Percentiles rank a stretch among this genome's conserved stretches.
These are phyloP conservation scores for Orthonyx spaldingii DNA, from an alignment of 2,113 vertebrate genomes.

Conservation along the genomic window DNA sequence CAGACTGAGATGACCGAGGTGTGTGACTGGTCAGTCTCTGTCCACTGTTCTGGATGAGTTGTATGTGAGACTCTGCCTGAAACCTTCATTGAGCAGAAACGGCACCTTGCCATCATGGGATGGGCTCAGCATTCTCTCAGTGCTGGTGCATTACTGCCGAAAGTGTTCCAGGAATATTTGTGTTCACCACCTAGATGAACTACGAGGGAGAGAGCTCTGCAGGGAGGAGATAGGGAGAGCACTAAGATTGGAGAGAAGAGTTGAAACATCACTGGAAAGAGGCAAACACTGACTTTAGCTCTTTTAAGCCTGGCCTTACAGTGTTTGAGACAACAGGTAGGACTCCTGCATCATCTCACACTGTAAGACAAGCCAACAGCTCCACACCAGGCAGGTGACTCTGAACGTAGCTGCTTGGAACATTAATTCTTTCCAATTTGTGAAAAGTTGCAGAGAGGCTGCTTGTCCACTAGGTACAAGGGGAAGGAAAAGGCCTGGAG, in stretches of 20 bases:
- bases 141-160: background rate
- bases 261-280: background rate
- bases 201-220: background rate
- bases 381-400: background rate
- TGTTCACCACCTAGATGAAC: background rate
- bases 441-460: background rate
- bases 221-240: background rate
- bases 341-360: background rate
- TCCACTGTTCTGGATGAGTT: background rate
- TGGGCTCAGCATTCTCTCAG: background rate
- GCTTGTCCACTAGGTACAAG: background rate
- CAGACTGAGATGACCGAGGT: background rate
- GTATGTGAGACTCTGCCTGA: background rate
- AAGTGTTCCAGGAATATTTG: background rate
- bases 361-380: background rate
- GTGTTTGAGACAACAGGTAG: background rate
- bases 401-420: background rate
- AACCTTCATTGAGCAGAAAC: background rate
- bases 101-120: background rate
- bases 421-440: background rate
- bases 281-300: background rate
- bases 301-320: background rate
- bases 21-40: background rate
- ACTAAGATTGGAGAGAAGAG: background rate
- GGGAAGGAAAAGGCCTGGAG: background rate